These are phyloP conservation scores for Panurus biarmicus DNA, from an alignment of 2,113 vertebrate genomes.

Conservation along the genomic window DNA sequence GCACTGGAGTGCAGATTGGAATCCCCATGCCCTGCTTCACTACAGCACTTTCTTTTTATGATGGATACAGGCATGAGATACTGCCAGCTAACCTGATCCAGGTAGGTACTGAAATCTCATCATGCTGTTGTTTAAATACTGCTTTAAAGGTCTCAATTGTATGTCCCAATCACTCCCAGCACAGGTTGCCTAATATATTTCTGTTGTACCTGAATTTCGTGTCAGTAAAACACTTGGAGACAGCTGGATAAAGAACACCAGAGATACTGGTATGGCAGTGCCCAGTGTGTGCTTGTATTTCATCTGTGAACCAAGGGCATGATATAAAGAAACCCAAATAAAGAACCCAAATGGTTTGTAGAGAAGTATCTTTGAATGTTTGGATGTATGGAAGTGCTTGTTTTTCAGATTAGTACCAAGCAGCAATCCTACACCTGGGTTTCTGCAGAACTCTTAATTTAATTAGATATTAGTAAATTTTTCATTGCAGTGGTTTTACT, in stretches of 20 bases:
- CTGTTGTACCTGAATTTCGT: neutral
- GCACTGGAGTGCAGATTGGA: constrained; percentile 85
- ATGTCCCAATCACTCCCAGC: neutral
- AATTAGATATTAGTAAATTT: neutral
- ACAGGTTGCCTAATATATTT: neutral
- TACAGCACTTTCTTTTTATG: constrained; percentile 94
- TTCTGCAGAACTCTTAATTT: neutral
- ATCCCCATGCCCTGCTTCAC: constrained; percentile 98
- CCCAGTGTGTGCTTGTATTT: neutral
- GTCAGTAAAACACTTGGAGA: neutral
- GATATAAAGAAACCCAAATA: neutral
- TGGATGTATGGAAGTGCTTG: neutral
- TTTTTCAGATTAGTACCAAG: neutral
- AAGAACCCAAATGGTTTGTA: neutral
- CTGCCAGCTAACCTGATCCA: constrained; percentile 95
- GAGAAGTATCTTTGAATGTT: neutral
- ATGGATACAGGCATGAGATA: constrained; percentile 86
- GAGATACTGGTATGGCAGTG: neutral
- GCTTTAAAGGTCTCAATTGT: neutral
- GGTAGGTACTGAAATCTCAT: constrained; percentile 61
- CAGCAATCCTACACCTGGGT: neutral
- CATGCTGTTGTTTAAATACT: neutral
- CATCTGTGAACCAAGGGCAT: neutral
- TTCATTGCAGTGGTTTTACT: neutral
- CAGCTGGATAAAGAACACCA: neutral